Base-by-base conservation (phyloP, 1,140 invertebrate genomes). In the Zaprionus taronus region DNA sequence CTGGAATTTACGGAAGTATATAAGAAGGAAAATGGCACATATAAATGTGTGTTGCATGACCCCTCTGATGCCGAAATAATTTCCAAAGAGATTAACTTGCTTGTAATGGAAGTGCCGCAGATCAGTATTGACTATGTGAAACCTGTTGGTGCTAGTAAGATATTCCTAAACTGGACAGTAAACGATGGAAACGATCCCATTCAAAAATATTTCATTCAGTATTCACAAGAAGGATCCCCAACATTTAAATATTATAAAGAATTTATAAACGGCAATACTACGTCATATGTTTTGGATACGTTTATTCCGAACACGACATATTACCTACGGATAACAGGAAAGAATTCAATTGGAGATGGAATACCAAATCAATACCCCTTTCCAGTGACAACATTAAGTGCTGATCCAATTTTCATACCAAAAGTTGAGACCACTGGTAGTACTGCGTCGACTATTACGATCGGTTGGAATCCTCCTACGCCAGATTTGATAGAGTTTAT, bases 141-240 rank as follows among this genome's bases (percentile, higher is more conserved):
- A 91, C 95, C 96, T 0, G 96, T 97, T 6, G 96, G 96, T 26
- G 94, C 95, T 14, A 94, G 94, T 14, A 95, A 95, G 91, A 95
- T 98, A 55, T 98, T 95, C 91, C 82, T 97, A 0, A 97, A 97
- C 91, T 98, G 97, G 97, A 97, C 97, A 0, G 93, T 97, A 0
- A 95, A 95, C 62, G 94, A 96, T 69, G 96, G 96, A 72, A 97
- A 97, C 89, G 95, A 95, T 51, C 95, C 95, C 0, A 94, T 97
- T 22, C 93, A 94, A 64, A 93, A 94, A 22, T 97, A 96, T 85
- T 94, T 94, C 51, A 93, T 97, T 9, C 94, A 95, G 81, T 95
- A 95, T 70, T 94, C 94, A 91, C 93, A 95, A 93, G 94, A 94
- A 73, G 94, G 94, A 22, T 94, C 94, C 6, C 81, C 87, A 5